phyloP scores from a whole-genome alignment of 1,140 invertebrate species.

The Formica exsecta region DNA sequence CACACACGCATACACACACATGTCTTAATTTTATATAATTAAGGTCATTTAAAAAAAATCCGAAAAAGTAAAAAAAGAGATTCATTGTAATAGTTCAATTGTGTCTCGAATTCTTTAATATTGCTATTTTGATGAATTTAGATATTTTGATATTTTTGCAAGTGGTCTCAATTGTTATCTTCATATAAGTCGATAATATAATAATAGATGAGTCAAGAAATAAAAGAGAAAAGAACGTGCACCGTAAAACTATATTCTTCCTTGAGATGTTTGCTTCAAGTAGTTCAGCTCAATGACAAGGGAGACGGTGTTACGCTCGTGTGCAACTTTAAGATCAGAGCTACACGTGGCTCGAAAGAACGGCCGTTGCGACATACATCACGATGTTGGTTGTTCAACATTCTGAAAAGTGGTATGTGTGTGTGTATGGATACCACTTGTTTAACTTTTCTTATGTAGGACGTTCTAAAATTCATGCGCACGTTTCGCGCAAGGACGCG shows the following conservation, averaged over 20 bases:
- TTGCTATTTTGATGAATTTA: not conserved
- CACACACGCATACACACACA: no score
- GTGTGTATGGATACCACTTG: not conserved
- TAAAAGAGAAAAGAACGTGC: not conserved
- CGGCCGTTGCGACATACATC: not conserved
- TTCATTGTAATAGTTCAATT: not conserved
- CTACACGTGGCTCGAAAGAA: conserved; percentile 4
- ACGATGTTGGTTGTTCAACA: not conserved
- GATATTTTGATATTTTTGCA: not conserved
- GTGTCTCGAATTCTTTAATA: not conserved
- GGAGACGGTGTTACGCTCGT: not conserved
- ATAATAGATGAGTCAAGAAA: not conserved
- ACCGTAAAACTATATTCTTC: not conserved
- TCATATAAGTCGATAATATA: not conserved
- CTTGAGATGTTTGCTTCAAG: not conserved
- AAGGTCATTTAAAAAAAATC: not conserved
- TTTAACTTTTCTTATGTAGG: not conserved
- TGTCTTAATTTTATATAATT: conserved; percentile 2
- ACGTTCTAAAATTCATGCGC: not conserved
- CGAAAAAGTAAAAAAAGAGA: no score
- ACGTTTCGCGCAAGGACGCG: not conserved
- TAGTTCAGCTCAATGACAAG: conserved; percentile 14
- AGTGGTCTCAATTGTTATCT: not conserved
- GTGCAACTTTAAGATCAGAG: conserved; percentile 5
- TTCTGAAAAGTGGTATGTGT: not conserved